A percentile compares a stretch with the other conserved stretches of the same genome.
phyloP scores from a whole-genome alignment of 2,113 vertebrate genomes.

The Rhinogobius similis region DNA sequence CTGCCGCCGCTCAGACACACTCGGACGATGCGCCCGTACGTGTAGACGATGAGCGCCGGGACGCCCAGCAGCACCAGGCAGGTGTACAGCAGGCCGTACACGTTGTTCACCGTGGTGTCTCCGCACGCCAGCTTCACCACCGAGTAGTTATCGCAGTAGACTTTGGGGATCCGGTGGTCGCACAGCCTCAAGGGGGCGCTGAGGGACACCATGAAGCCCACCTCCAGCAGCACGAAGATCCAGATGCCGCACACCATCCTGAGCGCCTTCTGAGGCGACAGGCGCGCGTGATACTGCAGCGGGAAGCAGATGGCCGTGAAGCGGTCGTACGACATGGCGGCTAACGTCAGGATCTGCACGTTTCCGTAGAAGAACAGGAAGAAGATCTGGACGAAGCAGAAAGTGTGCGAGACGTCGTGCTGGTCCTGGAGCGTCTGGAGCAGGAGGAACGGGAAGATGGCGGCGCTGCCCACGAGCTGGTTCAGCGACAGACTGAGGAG shows the following conservation, averaged over 20 bases:
- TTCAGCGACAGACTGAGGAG: neutral
- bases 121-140: neutral
- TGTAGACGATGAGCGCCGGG: neutral
- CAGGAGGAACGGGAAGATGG: constrained; percentile 2
- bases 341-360: neutral
- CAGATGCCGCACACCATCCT: neutral
- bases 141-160: neutral
- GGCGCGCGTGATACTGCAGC: neutral
- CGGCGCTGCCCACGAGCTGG: neutral
- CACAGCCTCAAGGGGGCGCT: neutral
- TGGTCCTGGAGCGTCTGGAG: neutral
- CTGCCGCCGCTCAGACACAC: neutral
- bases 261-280: neutral
- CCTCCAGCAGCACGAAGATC: neutral
- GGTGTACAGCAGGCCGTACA: neutral
- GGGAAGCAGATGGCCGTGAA: neutral
- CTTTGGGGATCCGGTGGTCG: neutral
- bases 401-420: neutral
- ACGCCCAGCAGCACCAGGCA: neutral
- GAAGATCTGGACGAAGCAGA: neutral
- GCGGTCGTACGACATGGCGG: neutral
- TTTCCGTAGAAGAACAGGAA: neutral
- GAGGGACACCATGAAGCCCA: neutral
- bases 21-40: neutral
- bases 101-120: neutral